Percentiles rank a stretch among this genome's conserved stretches.
Conservation (phyloP, 1,140 invertebrate species). For the Camponotus pennsylvanicus region DNA sequence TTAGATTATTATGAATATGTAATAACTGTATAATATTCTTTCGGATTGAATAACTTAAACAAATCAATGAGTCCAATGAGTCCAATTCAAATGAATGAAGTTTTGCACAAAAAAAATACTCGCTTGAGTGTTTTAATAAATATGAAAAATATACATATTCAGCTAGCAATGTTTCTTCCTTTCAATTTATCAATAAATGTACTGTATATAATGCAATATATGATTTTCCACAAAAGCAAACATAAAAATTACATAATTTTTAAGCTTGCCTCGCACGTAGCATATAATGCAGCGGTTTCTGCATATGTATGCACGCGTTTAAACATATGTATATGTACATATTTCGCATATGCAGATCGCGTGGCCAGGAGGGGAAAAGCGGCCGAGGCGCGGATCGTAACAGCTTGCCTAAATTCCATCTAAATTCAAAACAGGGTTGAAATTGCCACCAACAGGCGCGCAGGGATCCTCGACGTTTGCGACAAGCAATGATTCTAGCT, state of each 20-base stretch:
- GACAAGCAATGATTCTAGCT: constrained; percentile 40
- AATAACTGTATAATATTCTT: too few species aligned
- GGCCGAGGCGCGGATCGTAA: constrained; percentile 58
- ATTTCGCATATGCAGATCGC: constrained; percentile 6
- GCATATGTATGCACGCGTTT: neutral
- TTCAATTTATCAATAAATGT: too few species aligned
- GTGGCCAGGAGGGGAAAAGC: constrained; percentile 9
- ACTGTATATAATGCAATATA: too few species aligned
- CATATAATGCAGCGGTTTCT: neutral
- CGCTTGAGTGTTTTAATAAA: too few species aligned
- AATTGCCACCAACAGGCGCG: constrained; percentile 77
- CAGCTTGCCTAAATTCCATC: constrained; percentile 82
- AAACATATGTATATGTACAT: neutral
- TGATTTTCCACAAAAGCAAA: too few species aligned
- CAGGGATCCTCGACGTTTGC: constrained; percentile 44
- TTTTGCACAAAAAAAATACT: too few species aligned
- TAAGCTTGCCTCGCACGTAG: neutral
- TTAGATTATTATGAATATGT: too few species aligned
- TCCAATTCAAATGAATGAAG: too few species aligned
- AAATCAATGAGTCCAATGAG: too few species aligned
- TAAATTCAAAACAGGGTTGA: constrained; percentile 80
- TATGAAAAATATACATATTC: too few species aligned
- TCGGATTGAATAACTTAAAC: too few species aligned
- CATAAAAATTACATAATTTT: neutral
- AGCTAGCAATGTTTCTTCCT: too few species aligned